phyloP scores from a whole-genome alignment of 1,140 invertebrate genomes.

The Proales similis region DNA sequence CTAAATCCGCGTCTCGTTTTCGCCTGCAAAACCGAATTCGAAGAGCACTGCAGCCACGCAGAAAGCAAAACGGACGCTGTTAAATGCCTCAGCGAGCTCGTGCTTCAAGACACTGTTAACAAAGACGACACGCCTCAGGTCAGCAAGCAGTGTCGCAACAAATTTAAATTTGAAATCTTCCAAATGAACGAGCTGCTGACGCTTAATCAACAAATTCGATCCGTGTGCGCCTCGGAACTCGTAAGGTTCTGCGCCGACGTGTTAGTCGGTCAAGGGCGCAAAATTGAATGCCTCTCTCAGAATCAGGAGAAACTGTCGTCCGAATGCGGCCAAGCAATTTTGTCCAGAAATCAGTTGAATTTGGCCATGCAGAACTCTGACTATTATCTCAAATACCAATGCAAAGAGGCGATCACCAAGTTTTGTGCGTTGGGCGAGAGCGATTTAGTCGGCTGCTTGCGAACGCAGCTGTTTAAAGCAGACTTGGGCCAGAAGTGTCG shows the following conservation, averaged over 20 bases:
- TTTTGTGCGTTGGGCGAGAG: slow-evolving; percentile 45
- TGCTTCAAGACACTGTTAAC: slow-evolving; percentile 24
- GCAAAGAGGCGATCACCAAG: slow-evolving; percentile 67
- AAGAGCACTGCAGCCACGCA: slow-evolving; percentile 2
- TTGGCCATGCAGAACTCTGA: slow-evolving; percentile 74
- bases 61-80: slow-evolving; percentile 31
- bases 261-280: slow-evolving; percentile 61
- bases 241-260: slow-evolving; percentile 64
- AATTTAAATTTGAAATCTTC: slow-evolving; percentile 64
- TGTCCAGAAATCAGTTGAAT: slow-evolving; percentile 68
- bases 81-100: slow-evolving; percentile 36
- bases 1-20: slow-evolving; percentile 20
- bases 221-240: slow-evolving; percentile 70
- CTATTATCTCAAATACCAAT: slow-evolving; percentile 71
- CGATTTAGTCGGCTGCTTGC: slow-evolving; percentile 55
- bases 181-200: slow-evolving; percentile 63
- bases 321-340: slow-evolving; percentile 66
- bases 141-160: slow-evolving; percentile 74
- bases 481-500: slow-evolving; percentile 78
- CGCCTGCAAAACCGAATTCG: slow-evolving; percentile 21
- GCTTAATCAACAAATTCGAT: slow-evolving; percentile 70
- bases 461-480: slow-evolving; percentile 68
- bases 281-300: slow-evolving; percentile 23
- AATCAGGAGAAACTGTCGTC: slow-evolving; percentile 56
- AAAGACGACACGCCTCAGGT: slow-evolving; percentile 62